These are phyloP conservation scores for Artibeus jamaicensis DNA, from an alignment of 2,797 vertebrate genomes.

Conservation along the genomic window DNA sequence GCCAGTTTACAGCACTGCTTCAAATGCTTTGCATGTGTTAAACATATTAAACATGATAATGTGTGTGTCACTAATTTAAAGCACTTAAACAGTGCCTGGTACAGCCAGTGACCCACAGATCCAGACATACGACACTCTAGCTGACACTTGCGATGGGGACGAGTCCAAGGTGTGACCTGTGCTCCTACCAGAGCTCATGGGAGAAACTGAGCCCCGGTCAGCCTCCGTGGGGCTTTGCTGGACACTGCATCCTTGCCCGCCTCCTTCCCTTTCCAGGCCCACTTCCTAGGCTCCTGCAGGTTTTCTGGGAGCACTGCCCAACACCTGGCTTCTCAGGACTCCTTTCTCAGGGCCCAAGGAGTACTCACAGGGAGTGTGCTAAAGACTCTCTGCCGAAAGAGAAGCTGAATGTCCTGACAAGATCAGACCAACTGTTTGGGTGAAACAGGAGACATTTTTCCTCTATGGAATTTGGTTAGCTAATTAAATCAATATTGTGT, in stretches of 20 bases:
- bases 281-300: accelerated
- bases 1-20: neutral
- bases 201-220: neutral
- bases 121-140: neutral
- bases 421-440: neutral
- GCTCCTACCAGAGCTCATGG: neutral
- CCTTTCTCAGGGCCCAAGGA: neutral
- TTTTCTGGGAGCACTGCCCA: neutral
- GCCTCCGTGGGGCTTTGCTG: neutral
- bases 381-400: neutral
- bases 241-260: too few species aligned
- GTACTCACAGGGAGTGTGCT: neutral
- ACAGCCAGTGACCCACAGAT: neutral
- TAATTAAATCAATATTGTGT: neutral
- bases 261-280: neutral
- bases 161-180: neutral
- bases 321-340: neutral
- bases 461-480: neutral
- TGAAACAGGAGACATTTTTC: neutral
- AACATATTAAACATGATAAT: neutral
- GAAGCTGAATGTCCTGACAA: neutral
- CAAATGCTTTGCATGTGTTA: neutral
- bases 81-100: neutral
- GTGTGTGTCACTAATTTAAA: neutral
- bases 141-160: too few species aligned